Evolutionary conservation across 37 sponge, comb jelly and placozoan species (phyloP).

Genomic region (Eunapius fragilis): DNA sequence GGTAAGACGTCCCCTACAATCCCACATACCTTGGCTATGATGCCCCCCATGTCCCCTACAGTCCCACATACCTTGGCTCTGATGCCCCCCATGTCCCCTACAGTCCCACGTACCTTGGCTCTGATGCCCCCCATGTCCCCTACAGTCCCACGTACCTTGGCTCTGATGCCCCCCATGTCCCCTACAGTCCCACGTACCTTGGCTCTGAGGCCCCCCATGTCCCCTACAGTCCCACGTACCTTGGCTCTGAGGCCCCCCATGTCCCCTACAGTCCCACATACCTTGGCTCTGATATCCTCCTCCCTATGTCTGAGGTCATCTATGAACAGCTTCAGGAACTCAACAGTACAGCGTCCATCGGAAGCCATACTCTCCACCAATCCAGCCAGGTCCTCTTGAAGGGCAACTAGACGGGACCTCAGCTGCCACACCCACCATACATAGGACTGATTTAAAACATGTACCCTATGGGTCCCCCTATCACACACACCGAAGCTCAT

Average conservation of each 20-base stretch:
- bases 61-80: constrained; percentile 7
- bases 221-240: background rate
- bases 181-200: background rate
- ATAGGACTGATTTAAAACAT: background rate
- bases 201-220: background rate
- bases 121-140: background rate
- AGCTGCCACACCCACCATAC: background rate
- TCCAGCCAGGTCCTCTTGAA: background rate
- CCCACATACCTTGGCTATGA: constrained; percentile 4
- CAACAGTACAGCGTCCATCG: background rate
- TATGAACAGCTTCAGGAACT: background rate
- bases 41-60: background rate
- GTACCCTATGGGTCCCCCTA: too few species aligned
- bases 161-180: background rate
- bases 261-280: background rate
- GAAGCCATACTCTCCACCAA: background rate
- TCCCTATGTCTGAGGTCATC: constrained; percentile 9
- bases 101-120: background rate
- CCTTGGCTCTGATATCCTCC: constrained; percentile 12
- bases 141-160: background rate
- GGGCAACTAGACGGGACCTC: background rate
- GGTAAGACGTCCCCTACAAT: background rate
- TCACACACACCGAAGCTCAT: too few species aligned
- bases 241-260: background rate
- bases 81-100: background rate